These are phyloP conservation scores for Cynopterus brachyotis DNA, from an alignment of 2,113 vertebrate genomes.

Conservation along the genomic window DNA sequence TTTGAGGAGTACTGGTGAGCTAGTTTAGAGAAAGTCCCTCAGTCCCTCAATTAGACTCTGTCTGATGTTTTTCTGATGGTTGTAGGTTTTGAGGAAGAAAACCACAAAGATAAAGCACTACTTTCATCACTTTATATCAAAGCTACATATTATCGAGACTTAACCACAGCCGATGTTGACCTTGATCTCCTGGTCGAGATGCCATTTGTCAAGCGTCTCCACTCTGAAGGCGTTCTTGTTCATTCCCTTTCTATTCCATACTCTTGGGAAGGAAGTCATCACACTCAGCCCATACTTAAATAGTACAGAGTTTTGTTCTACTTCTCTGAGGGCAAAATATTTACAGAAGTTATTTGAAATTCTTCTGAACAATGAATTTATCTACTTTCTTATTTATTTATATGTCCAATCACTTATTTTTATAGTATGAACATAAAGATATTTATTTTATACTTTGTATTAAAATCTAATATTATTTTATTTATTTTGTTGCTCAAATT, in stretches of 20 bases:
- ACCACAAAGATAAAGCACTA: not conserved
- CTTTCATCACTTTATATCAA: not conserved
- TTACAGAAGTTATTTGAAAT: not conserved
- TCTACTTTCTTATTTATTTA: not conserved
- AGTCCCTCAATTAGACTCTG: not conserved
- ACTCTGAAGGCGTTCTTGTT: not conserved
- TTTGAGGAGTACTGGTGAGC: not conserved
- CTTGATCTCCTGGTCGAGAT: not conserved
- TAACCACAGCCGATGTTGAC: not conserved
- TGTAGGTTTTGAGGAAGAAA: not conserved
- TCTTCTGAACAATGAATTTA: not conserved
- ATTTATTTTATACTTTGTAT: not conserved
- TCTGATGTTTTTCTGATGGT: not conserved
- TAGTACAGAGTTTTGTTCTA: not conserved
- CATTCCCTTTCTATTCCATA: rapidly evolving
- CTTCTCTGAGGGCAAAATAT: not conserved
- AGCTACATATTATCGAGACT: not conserved
- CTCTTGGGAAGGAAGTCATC: not conserved
- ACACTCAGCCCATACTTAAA: not conserved
- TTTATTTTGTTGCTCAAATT: not conserved
- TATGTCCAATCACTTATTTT: not conserved
- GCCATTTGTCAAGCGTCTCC: not conserved
- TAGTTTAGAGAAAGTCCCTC: not conserved
- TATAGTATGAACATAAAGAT: not conserved
- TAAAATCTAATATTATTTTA: not conserved